phyloP scores from a whole-genome alignment of 2,888 invertebrate species.

The Agrotis segetum region DNA sequence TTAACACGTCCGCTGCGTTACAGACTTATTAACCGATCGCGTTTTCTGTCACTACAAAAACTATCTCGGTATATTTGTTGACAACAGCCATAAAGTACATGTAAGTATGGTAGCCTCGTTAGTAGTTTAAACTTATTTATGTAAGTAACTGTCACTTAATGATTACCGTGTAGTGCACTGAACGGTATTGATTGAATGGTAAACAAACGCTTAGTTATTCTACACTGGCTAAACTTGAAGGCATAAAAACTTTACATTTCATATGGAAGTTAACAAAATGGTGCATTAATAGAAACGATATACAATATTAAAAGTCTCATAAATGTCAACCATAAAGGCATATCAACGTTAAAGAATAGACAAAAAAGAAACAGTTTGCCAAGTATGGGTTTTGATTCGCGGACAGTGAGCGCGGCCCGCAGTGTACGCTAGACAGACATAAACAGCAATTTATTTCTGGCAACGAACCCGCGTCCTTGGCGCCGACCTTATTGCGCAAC shows the following conservation, averaged over 20 bases:
- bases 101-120: constrained; percentile 4
- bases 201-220: constrained; percentile 10
- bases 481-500: constrained; percentile 90
- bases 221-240: not conserved
- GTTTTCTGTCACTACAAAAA: constrained; percentile 39
- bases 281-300: not conserved
- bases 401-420: constrained; percentile 57
- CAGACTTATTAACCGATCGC: constrained; percentile 41
- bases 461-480: constrained; percentile 90
- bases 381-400: constrained; percentile 44
- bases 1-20: constrained; percentile 46
- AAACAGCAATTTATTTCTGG: constrained; percentile 89
- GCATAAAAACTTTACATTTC: not conserved
- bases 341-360: not conserved
- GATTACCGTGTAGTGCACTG: constrained; percentile 5
- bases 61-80: constrained; percentile 32
- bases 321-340: not conserved
- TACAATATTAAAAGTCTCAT: not conserved
- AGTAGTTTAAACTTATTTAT: constrained; percentile 28
- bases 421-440: constrained; percentile 86
- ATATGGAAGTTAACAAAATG: not conserved
- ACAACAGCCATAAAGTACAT: constrained; percentile 23
- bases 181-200: constrained; percentile 12
- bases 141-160: constrained; percentile 16
- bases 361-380: constrained; percentile 11